Conservation (phyloP, 2,797 vertebrate species). For the Gastrophryne carolinensis region DNA sequence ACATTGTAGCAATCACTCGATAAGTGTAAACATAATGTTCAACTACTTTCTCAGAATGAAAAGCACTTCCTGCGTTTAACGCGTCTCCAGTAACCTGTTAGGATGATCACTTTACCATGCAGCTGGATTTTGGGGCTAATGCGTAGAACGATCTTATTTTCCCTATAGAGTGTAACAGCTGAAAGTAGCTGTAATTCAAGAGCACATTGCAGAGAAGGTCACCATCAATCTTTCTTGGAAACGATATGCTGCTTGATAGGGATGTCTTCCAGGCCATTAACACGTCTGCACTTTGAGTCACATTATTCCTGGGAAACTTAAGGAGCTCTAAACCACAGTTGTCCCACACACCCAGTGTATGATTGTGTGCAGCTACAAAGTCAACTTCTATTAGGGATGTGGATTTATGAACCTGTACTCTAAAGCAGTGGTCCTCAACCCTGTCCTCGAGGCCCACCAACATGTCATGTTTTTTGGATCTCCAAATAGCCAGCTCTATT, state of each 20-base stretch:
- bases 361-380: too few species aligned
- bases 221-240: slow-evolving; percentile 57
- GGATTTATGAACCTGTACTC: too few species aligned
- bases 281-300: slow-evolving; percentile 58
- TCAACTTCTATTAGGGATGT: too few species aligned
- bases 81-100: slow-evolving; percentile 3
- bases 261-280: slow-evolving; percentile 61
- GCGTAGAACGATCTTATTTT: slow-evolving; percentile 53
- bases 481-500: too few species aligned
- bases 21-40: slow-evolving; percentile 43
- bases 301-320: slow-evolving; percentile 52
- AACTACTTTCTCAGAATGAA: slow-evolving; percentile 37
- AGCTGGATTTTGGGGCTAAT: slow-evolving; percentile 53
- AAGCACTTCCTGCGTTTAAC: slow-evolving; percentile 25
- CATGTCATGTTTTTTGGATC: too few species aligned
- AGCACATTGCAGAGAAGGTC: slow-evolving; percentile 54
- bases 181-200: slow-evolving; percentile 62
- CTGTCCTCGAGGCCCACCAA: too few species aligned
- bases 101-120: slow-evolving; percentile 39
- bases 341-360: slow-evolving; percentile 49
- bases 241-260: slow-evolving; percentile 51
- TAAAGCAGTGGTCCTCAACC: too few species aligned
- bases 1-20: neutral
- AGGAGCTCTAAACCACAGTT: slow-evolving; percentile 50
- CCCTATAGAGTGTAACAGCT: slow-evolving; percentile 54